Conservation (phyloP, 2,113 vertebrate species). For the Oreochromis spilurus region DNA sequence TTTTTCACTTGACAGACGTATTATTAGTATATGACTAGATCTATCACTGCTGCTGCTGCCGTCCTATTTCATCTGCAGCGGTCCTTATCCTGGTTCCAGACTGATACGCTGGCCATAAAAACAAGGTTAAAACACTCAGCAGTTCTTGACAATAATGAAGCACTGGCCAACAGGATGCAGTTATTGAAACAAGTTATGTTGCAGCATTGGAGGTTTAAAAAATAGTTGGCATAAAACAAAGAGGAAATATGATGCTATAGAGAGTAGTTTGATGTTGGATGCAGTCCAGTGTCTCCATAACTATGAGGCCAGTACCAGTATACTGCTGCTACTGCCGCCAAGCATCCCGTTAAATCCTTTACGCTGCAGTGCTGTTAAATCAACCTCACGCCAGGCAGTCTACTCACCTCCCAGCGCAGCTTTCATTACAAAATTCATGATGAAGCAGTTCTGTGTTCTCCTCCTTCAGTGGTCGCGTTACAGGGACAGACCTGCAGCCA, state of each 20-base stretch:
- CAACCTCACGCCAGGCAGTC: slow-evolving; percentile 39
- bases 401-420: slow-evolving; percentile 72
- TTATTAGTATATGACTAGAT: background rate
- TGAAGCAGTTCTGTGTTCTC: slow-evolving; percentile 65
- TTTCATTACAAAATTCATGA: slow-evolving; percentile 77
- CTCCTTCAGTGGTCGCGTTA: slow-evolving; percentile 46
- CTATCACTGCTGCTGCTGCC: background rate
- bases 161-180: background rate
- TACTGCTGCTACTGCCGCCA: background rate
- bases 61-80: background rate
- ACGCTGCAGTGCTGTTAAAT: slow-evolving; percentile 71
- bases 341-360: slow-evolving; percentile 50
- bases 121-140: background rate
- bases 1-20: background rate
- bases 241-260: background rate
- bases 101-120: background rate
- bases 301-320: background rate
- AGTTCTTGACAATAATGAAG: background rate
- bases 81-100: background rate
- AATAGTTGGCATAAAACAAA: background rate
- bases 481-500: slow-evolving; percentile 51
- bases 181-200: background rate
- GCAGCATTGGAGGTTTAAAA: background rate
- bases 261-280: slow-evolving; percentile 26
- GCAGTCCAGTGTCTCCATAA: background rate